Conservation (phyloP, 2,888 invertebrate genomes). For the Drosophila leonis region DNA sequence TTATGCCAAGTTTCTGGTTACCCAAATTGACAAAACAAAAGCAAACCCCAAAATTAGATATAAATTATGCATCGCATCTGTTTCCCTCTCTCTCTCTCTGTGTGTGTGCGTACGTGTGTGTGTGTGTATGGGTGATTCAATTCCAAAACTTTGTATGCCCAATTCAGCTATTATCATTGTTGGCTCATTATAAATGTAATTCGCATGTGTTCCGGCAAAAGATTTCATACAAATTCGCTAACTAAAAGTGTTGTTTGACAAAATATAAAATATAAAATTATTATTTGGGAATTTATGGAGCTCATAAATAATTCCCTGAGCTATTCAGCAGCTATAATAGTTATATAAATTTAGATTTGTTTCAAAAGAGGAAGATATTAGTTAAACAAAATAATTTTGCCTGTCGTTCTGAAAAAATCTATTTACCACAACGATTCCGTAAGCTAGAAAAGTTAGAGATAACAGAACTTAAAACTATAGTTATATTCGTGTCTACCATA, state of each 20-base stretch:
- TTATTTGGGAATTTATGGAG: background rate
- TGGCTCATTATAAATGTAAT: constrained; percentile 20
- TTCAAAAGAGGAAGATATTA: background rate
- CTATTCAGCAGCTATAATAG: background rate
- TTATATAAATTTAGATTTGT: background rate
- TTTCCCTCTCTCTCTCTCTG: background rate
- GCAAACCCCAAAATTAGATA: constrained; percentile 59
- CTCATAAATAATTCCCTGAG: background rate
- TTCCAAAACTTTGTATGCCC: constrained; percentile 16
- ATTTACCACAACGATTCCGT: too few species aligned
- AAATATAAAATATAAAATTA: background rate
- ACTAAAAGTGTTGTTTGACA: background rate
- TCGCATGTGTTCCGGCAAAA: background rate
- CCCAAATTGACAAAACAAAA: constrained; percentile 67
- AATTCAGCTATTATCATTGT: constrained; percentile 24
- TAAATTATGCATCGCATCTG: constrained; percentile 67
- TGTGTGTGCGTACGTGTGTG: too few species aligned
- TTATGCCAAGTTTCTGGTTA: constrained; percentile 69
- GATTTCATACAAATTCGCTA: constrained; percentile 2
- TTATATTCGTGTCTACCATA: too few species aligned
- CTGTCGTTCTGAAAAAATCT: background rate
- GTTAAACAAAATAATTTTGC: background rate
- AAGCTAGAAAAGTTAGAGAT: too few species aligned
- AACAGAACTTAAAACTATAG: too few species aligned
- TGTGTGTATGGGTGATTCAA: constrained; percentile 3